Conservation (phyloP, 2,888 invertebrate species). For the Bombylius discolor region DNA sequence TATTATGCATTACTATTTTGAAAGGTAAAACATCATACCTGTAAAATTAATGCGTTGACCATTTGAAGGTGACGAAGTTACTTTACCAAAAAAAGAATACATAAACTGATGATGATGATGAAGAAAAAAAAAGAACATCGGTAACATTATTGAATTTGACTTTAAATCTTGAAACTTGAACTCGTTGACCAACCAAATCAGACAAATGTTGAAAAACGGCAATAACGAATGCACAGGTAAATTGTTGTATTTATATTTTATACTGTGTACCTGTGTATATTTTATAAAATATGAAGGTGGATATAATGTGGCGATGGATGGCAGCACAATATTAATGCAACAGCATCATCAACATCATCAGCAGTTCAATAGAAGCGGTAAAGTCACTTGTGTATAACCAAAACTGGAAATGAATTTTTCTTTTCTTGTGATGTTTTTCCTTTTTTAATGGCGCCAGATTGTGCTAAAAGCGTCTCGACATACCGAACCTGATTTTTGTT, state of each 20-base stretch:
- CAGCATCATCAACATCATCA: background rate
- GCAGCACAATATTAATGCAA: background rate
- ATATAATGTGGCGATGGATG: background rate
- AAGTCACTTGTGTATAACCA: background rate
- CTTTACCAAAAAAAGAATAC: background rate
- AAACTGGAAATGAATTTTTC: background rate
- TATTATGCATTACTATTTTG: too few relatives aligned
- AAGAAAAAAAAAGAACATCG: background rate
- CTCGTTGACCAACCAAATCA: background rate
- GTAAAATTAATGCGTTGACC: too few relatives aligned
- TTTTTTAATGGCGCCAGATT: background rate
- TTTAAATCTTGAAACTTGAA: background rate
- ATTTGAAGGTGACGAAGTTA: background rate
- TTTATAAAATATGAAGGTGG: background rate
- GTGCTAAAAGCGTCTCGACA: background rate
- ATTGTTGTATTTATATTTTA: background rate
- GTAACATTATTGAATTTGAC: background rate
- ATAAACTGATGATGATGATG: too few relatives aligned
- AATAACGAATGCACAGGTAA: background rate
- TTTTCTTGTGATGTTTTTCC: too few relatives aligned
- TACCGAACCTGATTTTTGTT: background rate
- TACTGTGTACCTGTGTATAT: too few relatives aligned
- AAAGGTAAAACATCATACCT: too few relatives aligned
- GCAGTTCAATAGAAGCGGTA: background rate
- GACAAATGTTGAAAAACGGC: background rate